Conservation (phyloP, 2,797 vertebrate genomes). For the Catharus ustulatus region DNA sequence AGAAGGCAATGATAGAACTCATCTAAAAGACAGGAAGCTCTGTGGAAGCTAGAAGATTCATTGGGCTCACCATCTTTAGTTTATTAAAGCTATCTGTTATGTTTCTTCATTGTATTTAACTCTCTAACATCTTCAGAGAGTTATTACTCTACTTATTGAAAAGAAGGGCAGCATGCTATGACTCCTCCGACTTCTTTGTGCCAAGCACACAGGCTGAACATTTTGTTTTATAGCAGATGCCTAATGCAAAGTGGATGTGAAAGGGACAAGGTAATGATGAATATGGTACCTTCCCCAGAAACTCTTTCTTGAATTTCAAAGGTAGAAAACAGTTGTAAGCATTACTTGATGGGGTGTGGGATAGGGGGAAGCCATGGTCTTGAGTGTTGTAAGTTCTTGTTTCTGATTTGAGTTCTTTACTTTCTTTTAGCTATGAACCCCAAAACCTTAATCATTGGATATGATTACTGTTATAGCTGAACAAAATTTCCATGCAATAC, state of each 20-base stretch:
- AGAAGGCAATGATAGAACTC: background rate
- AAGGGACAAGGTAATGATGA: background rate
- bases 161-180: background rate
- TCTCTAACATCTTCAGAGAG: constrained; percentile 26
- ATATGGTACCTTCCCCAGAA: background rate
- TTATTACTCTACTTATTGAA: background rate
- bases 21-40: background rate
- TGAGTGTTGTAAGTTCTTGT: background rate
- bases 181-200: background rate
- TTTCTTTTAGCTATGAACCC: background rate
- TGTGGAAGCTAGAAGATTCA: background rate
- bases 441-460: background rate
- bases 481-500: background rate
- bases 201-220: background rate
- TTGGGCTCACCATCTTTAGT: constrained; percentile 8
- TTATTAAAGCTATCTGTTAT: constrained; percentile 65
- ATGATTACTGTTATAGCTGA: background rate
- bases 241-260: background rate
- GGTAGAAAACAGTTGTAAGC: background rate
- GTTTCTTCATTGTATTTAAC: constrained; percentile 13
- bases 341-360: fast-evolving
- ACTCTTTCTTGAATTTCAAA: background rate
- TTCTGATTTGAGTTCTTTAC: background rate
- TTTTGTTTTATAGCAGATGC: background rate
- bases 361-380: background rate